Conservation (phyloP, 2,797 vertebrate species). For the Acropternis orthonyx region DNA sequence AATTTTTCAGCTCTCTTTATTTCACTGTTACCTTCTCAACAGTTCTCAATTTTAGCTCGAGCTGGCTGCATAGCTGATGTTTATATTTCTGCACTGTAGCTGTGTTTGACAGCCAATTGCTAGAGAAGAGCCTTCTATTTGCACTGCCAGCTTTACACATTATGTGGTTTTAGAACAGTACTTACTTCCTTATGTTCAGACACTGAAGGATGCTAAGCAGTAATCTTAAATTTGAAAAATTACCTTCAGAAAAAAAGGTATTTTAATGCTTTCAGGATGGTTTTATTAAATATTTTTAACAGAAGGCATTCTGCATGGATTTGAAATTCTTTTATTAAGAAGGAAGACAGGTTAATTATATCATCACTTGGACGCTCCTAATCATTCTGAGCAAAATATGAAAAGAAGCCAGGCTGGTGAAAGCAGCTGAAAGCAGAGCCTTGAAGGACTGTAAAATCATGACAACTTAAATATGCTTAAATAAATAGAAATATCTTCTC, state of each 20-base stretch:
- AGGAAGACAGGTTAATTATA: background rate
- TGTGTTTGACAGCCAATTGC: conserved; percentile 59
- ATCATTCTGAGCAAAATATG: background rate
- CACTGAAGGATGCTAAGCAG: conserved; percentile 2
- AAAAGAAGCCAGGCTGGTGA: background rate
- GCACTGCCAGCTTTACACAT: conserved; percentile 44
- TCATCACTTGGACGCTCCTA: background rate
- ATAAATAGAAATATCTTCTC: conserved; percentile 11
- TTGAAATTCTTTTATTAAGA: background rate
- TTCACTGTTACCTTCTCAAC: conserved; percentile 25
- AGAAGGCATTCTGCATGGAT: background rate
- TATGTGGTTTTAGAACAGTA: conserved; percentile 30
- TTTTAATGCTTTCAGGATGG: background rate
- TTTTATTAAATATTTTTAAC: conserved; percentile 20
- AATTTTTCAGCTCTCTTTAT: background rate
- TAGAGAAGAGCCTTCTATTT: conserved; percentile 47
- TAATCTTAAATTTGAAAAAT: conserved; percentile 49
- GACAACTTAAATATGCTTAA: conserved; percentile 6
- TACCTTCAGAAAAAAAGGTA: background rate
- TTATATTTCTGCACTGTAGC: conserved; percentile 51
- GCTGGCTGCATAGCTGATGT: conserved; percentile 40
- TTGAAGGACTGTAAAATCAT: background rate
- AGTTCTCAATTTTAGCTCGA: conserved; percentile 29
- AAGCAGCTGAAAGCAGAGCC: background rate
- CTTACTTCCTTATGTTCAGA: conserved; percentile 33